Conservation (phyloP, 2,113 vertebrate genomes). For the Kryptolebias marmoratus region DNA sequence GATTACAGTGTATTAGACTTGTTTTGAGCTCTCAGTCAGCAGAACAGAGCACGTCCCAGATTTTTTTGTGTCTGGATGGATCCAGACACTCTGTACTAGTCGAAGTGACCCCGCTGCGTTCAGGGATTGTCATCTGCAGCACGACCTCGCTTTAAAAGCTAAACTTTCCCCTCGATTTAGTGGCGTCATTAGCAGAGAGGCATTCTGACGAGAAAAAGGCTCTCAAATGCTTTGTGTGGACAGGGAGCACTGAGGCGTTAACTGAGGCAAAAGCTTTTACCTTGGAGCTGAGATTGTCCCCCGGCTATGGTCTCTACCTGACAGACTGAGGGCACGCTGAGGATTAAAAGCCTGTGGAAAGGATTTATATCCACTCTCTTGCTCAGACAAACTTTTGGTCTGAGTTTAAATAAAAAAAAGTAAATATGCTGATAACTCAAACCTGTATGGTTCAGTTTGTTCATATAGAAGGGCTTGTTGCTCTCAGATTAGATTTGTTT, state of each 20-base stretch:
- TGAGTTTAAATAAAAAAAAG: background rate
- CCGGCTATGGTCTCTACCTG: background rate
- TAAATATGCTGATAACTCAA: too few relatives aligned
- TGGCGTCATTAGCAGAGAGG: constrained; percentile 34
- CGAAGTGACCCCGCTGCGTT: constrained; percentile 32
- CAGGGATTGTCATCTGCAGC: background rate
- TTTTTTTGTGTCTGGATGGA: background rate
- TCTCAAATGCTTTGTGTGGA: constrained; percentile 28
- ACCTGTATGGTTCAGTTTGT: background rate
- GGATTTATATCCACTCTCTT: background rate
- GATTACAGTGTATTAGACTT: too few relatives aligned
- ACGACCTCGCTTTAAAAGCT: constrained; percentile 25
- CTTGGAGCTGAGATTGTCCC: constrained; percentile 11
- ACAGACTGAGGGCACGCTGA: constrained; percentile 1
- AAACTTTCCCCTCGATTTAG: background rate
- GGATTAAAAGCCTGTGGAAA: background rate
- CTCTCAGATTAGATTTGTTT: background rate
- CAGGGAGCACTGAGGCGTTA: constrained; percentile 2
- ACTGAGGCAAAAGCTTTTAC: constrained; percentile 12
- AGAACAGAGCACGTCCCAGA: background rate
- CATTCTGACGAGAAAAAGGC: constrained; percentile 30
- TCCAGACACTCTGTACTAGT: background rate
- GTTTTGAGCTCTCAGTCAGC: background rate
- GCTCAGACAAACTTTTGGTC: background rate
- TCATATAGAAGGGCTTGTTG: background rate